A percentile compares a stretch with the other conserved stretches of the same genome.
Evolutionary conservation across 2,888 invertebrate genomes (phyloP).

Genomic region (Zygaena filipendulae): DNA sequence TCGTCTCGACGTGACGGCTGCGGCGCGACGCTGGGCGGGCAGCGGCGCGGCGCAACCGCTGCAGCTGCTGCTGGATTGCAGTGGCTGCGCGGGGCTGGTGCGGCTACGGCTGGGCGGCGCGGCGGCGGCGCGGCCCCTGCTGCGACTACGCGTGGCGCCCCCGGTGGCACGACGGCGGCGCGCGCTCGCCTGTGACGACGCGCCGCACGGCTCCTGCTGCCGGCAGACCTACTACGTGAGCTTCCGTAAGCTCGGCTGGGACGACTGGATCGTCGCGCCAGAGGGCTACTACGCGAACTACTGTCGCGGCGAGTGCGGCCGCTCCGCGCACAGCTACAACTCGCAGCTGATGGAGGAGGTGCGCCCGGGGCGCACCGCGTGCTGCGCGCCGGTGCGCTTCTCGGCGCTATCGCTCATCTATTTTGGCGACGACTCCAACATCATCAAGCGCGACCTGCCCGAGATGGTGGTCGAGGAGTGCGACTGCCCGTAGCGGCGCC

Average conservation of each 20-base stretch:
- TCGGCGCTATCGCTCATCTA: constrained; percentile 93
- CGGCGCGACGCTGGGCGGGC: constrained; percentile 78
- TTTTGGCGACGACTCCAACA: constrained; percentile 89
- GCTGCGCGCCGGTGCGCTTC: constrained; percentile 93
- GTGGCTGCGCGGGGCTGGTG: constrained; percentile 81
- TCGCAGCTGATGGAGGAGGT: constrained; percentile 93
- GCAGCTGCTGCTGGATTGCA: constrained; percentile 85
- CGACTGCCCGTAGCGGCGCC: constrained; percentile 82
- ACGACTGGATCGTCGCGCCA: constrained; percentile 94
- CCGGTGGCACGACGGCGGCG: constrained; percentile 79
- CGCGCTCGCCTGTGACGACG: constrained; percentile 83
- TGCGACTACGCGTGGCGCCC: constrained; percentile 81
- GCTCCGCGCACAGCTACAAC: constrained; percentile 84
- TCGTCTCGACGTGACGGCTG: constrained; percentile 83
- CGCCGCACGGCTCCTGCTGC: constrained; percentile 72
- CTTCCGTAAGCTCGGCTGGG: constrained; percentile 92
- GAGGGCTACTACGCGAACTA: constrained; percentile 94
- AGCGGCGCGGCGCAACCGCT: constrained; percentile 66
- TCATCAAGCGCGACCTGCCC: constrained; percentile 92
- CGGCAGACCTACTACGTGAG: constrained; percentile 92
- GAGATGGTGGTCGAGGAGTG: constrained; percentile 98
- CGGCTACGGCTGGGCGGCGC: constrained; percentile 71
- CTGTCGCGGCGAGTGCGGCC: constrained; percentile 90
- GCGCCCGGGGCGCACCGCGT: constrained; percentile 88
- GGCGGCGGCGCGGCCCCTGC: constrained; percentile 81